These are phyloP conservation scores for Sus cebifrons DNA, from an alignment of 2,797 vertebrate species.

Conservation along the genomic window DNA sequence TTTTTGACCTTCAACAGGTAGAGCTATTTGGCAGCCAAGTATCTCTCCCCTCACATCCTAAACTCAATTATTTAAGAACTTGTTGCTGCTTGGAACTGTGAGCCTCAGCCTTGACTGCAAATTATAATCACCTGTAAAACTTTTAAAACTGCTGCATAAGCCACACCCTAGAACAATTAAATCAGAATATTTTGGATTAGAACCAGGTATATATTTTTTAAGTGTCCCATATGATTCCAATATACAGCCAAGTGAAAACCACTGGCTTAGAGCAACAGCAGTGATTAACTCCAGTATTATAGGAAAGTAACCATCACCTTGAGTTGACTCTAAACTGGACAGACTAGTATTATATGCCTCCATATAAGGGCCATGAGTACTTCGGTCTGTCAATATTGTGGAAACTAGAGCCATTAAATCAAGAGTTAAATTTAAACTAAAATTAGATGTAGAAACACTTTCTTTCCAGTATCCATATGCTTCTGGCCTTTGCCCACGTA, in stretches of 20 bases:
- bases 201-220: slow-evolving; percentile 39
- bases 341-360: neutral
- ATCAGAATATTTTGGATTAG: neutral
- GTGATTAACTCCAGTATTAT: neutral
- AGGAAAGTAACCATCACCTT: neutral
- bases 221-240: neutral
- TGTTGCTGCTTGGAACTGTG: neutral
- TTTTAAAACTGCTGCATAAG: neutral
- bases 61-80: neutral
- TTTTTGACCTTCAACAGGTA: neutral
- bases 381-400: slow-evolving; percentile 37
- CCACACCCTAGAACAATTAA: neutral
- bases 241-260: neutral
- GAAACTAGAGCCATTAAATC: slow-evolving; percentile 36
- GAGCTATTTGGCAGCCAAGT: neutral
- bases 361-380: neutral
- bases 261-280: neutral
- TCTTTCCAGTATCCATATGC: neutral
- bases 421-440: slow-evolving; percentile 51
- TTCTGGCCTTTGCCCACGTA: neutral
- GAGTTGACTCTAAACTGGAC: neutral
- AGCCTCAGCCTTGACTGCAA: neutral
- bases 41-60: neutral
- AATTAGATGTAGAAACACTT: neutral
- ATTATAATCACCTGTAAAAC: neutral